These are phyloP conservation scores for Pteronotus mesoamericanus DNA, from an alignment of 2,797 vertebrate species.

Conservation along the genomic window DNA sequence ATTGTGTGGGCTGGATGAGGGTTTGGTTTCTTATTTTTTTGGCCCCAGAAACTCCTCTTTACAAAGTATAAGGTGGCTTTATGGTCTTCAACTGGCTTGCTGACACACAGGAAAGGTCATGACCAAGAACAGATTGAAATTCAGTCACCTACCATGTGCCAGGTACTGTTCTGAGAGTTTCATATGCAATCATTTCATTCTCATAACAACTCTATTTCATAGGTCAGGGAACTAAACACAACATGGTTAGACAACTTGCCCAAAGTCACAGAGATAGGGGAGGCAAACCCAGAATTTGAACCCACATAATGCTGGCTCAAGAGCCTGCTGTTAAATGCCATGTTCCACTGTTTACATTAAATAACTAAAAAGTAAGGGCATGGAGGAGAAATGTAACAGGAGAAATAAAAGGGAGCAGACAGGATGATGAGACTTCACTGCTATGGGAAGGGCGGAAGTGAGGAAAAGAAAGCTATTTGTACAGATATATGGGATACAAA, in stretches of 20 bases:
- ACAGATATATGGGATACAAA: background rate
- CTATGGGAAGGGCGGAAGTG: no score
- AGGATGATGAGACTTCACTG: background rate
- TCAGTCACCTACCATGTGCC: background rate
- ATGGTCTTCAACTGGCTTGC: background rate
- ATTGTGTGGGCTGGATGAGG: constrained; percentile 12
- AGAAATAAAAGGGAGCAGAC: background rate
- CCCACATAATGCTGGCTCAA: background rate
- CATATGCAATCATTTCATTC: background rate
- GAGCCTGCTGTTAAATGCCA: background rate
- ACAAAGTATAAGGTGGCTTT: background rate
- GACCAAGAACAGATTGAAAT: background rate
- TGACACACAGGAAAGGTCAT: background rate
- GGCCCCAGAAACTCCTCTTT: background rate
- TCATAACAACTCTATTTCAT: background rate
- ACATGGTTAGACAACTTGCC: background rate
- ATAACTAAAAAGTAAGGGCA: background rate
- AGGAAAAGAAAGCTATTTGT: background rate
- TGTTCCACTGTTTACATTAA: background rate
- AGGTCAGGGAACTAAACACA: background rate
- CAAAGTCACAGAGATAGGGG: background rate
- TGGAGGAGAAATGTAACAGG: background rate
- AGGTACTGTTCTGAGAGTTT: background rate
- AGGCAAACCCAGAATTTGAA: background rate
- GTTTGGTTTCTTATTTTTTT: background rate